These are phyloP conservation scores for Bufo gargarizans DNA, from an alignment of 2,113 vertebrate genomes.

Conservation along the genomic window DNA sequence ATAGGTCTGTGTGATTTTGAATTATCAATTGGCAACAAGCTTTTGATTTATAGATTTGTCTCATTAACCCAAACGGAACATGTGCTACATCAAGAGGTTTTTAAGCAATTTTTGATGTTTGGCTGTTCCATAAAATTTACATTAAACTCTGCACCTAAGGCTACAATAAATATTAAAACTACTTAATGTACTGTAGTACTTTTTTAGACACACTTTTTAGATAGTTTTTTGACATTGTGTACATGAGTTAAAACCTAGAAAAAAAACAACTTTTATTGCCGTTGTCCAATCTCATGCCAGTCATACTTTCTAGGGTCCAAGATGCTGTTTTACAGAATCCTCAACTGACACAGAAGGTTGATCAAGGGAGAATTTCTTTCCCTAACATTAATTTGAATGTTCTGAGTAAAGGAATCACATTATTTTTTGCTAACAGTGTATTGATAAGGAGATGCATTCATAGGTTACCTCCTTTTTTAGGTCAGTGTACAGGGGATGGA, in stretches of 20 bases:
- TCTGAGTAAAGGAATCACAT: too few relatives aligned
- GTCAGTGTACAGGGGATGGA: too few relatives aligned
- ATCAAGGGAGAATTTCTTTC: not conserved
- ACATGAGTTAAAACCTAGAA: not conserved
- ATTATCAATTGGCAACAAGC: not conserved
- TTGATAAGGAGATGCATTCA: too few relatives aligned
- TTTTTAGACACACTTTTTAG: not conserved
- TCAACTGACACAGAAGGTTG: not conserved
- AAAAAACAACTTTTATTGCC: too few relatives aligned
- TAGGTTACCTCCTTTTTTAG: too few relatives aligned
- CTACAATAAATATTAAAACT: not conserved
- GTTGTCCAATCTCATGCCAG: not conserved
- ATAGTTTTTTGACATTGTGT: not conserved
- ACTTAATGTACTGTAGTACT: too few relatives aligned
- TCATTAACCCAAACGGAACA: not conserved
- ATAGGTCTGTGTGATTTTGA: not conserved
- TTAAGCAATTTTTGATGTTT: not conserved
- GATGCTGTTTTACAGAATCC: not conserved
- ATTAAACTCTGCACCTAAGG: not conserved
- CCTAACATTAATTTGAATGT: not conserved
- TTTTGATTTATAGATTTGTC: not conserved
- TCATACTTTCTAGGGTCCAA: not conserved
- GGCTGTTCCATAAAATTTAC: not conserved
- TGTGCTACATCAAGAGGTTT: not conserved
- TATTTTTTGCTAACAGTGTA: too few relatives aligned